Base-by-base conservation (phyloP, 2,888 invertebrate species). In the Macrophya annulata region DNA sequence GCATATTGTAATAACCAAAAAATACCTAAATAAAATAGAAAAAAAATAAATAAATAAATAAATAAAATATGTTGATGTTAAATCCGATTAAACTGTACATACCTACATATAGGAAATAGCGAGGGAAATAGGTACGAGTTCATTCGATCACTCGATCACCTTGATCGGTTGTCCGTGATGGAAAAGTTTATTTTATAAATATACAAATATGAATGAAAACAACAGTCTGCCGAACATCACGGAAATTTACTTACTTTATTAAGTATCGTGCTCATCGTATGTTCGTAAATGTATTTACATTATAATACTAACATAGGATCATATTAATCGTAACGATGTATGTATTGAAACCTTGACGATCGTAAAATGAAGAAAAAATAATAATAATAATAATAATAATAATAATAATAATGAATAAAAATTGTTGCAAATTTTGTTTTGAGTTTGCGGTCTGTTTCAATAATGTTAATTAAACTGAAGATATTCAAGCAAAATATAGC, bases 61-160 rank as follows among this genome's bases (percentile, higher is more conserved):
- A n/a, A n/a, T 59, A 59, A 55, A 15, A 21, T 25, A 8, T 62
- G 10, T 25, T 25, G 6, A 62, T 25, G 25, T 25, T 62, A 10
- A 62, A 21, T 25, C n/a, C 0, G 1, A 10, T 62, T 62, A 21
- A 25, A 62, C 48, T 48, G 12, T 48, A 48, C 3, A 10, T 25
- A 25, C 10, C 21, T 6, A 25, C 21, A 37, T 68, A 37, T 9
- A 40, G 31, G 71, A 71, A 71, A 71, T 6, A n/a, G 4, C 4
- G 4, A 51, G 51, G 51, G 17, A 55, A 9, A 43, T 55, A 48
- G 51, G 31, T 62, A 71, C 40, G 71, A 71, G 31, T 40, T 31
- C 40, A 71, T n/a, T n/a, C n/a, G n/a, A n/a, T n/a, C n/a, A 31
- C 40, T 37, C 40, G 71, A 71, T 71, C 71, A 71, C 71, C 71